phyloP scores from a whole-genome alignment of 1,140 invertebrate genomes.

The Arctopsyche grandis region DNA sequence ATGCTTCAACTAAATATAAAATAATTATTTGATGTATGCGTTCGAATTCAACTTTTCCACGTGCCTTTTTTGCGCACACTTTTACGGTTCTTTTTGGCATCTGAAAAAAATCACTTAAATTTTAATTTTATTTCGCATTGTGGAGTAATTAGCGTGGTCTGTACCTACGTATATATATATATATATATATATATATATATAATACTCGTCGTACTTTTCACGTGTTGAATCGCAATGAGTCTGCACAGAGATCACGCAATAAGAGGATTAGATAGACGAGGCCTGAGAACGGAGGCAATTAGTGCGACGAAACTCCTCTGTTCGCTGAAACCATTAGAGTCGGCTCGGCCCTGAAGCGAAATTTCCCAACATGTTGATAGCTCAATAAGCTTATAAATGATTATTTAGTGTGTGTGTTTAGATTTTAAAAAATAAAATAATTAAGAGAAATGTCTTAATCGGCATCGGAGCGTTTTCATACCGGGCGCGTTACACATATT shows the following conservation, averaged over 20 bases:
- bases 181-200: background rate
- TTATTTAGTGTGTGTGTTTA: slow-evolving; percentile 24
- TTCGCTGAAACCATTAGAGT: background rate
- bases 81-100: background rate
- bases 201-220: background rate
- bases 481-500: no score
- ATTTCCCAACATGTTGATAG: slow-evolving; percentile 23
- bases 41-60: no score
- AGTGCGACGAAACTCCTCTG: slow-evolving; percentile 15
- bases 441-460: slow-evolving; percentile 30
- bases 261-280: slow-evolving; percentile 35
- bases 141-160: background rate
- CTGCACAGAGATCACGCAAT: slow-evolving; percentile 35
- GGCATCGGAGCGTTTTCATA: background rate
- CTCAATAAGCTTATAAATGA: slow-evolving; percentile 28
- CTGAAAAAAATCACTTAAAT: slow-evolving; percentile 17
- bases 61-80: background rate
- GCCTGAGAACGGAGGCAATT: slow-evolving; percentile 29
- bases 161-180: background rate
- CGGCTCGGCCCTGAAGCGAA: background rate
- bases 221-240: background rate
- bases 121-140: slow-evolving; percentile 6
- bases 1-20: no score
- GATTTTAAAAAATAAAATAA: background rate
- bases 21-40: no score